Evolutionary conservation across 2,113 vertebrate species (phyloP).

Genomic region (Phalacrocorax carbo): DNA sequence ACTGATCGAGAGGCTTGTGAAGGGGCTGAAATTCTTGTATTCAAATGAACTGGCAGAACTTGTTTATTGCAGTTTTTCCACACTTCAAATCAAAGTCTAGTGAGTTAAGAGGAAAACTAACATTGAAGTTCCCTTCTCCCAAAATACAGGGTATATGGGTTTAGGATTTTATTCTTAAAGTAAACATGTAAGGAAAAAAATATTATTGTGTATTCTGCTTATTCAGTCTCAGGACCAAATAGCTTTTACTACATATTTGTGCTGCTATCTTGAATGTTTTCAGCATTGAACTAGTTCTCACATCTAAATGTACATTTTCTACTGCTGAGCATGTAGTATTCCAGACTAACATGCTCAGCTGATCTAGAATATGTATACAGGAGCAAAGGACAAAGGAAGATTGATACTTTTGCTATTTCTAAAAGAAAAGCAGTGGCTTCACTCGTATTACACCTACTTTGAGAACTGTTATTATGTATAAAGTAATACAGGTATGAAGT

Average conservation of each 20-base stretch:
- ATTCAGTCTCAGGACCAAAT: constrained; percentile 17
- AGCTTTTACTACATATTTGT: background rate
- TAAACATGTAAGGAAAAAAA: background rate
- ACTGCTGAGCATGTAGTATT: background rate
- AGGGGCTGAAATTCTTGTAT: background rate
- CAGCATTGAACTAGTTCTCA: background rate
- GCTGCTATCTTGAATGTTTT: background rate
- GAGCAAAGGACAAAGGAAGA: background rate
- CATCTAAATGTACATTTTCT: background rate
- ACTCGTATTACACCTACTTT: background rate
- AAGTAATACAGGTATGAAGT: too few species aligned
- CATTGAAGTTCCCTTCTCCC: background rate
- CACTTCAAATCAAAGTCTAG: background rate
- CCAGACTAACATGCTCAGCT: background rate
- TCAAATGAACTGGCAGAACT: background rate
- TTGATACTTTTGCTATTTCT: background rate
- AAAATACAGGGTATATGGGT: background rate
- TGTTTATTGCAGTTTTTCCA: background rate
- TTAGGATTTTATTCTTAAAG: constrained; percentile 2
- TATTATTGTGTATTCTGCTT: background rate
- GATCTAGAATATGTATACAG: background rate
- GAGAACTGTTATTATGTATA: background rate
- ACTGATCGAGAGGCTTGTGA: background rate
- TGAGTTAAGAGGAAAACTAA: background rate
- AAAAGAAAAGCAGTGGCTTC: background rate